Base-by-base conservation (phyloP, 2,797 vertebrate genomes). In the Macropus fuliginosus region DNA sequence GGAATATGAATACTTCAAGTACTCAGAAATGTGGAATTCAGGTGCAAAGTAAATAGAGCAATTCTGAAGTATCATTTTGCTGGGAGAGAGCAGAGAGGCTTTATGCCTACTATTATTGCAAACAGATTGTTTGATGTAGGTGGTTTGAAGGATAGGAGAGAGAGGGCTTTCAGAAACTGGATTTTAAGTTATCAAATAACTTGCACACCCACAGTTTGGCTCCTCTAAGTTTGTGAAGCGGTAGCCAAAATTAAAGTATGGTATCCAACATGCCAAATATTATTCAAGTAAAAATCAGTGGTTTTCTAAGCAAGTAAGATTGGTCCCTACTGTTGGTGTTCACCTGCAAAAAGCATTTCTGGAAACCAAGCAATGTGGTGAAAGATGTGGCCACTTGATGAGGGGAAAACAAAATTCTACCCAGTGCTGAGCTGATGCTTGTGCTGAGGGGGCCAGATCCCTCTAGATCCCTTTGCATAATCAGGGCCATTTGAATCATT, bases 11-110 rank as follows among this genome's bases (percentile, higher is more conserved):
- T 97, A 92, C 97, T 52, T 90, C 92, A 52, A 93, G 90, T 94
- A 93, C 92, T 97, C 94, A 97, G 50, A 92, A 92, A 94, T 96
- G 97, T 96, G 97, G 97, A 97, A 98, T 98, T 98, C 95, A 97
- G 97, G 97, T 97, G 97, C 95, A 97, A 57, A 97, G 94, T 93
- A 97, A 97, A 97, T 87, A 93, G 40, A 94, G 92, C 46, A 89
- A 91, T 92, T 96, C 91, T 93, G 55, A 34, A 92, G 91, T 96
- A 91, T 90, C 81, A 92, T 95, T 89, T 96, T 95, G 90, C 89
- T 55, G 1, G 56, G 2, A 66, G 57, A n/a, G 54, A 91, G 66
- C 18, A 24, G 57, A 24, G 59, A 81, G 27, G 55, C 95, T 97
- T 93, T 95, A 90, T 96, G 92, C 66, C 92, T 96, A 24, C 91